Conservation (phyloP, 2,113 vertebrate species). For the Otus sunia region DNA sequence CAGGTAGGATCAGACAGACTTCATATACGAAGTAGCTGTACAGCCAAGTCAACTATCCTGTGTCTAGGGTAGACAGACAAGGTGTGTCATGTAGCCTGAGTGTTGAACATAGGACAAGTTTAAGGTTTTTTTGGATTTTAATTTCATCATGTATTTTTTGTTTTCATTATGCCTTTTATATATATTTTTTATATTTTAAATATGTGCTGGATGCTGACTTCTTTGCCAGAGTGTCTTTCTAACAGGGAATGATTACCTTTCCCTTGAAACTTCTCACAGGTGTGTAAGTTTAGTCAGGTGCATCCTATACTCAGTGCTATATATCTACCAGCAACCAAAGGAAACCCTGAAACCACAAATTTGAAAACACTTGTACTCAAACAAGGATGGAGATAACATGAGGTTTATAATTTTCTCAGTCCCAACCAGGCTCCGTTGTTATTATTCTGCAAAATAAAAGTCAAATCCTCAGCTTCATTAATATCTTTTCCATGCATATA, state of each 20-base stretch:
- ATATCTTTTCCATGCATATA: neutral
- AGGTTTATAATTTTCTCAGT: neutral
- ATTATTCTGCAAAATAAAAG: neutral
- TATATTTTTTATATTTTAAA: neutral
- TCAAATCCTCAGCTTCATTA: neutral
- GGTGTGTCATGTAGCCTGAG: neutral
- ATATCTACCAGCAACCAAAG: neutral
- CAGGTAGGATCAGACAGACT: neutral
- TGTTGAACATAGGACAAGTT: neutral
- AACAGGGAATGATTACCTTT: neutral
- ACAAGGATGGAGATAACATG: neutral
- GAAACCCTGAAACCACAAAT: neutral
- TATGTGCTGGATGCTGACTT: neutral
- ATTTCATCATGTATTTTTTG: neutral
- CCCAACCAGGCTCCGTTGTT: neutral
- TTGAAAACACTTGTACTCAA: neutral
- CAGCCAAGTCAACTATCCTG: neutral
- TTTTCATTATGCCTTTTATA: too few species aligned
- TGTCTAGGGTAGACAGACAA: neutral
- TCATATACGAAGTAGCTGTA: neutral
- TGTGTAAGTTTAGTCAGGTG: neutral
- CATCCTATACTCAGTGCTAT: neutral
- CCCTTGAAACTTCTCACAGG: neutral
- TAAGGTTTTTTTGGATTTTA: neutral
- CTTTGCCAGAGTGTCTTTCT: neutral